Evolutionary conservation across 1,140 invertebrate species (phyloP).

Genomic region (Drosophila murphyi): DNA sequence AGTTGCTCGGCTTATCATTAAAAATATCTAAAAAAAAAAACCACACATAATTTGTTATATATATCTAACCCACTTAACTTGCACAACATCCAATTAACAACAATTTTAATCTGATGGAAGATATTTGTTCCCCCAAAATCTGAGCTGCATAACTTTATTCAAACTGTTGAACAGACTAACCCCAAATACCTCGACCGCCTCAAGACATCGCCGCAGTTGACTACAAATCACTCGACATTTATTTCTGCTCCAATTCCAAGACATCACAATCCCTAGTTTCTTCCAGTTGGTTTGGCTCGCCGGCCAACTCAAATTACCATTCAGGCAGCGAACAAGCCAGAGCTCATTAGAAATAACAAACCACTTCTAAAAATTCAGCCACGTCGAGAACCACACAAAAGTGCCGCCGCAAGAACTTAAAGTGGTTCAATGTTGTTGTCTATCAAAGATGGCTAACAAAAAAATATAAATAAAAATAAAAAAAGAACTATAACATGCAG

Average conservation of each 20-base stretch:
- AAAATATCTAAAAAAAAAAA: too few species aligned
- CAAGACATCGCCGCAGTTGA: constrained; percentile 4
- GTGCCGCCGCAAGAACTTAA: constrained; percentile 27
- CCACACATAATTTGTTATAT: too few species aligned
- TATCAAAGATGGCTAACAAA: constrained; percentile 14
- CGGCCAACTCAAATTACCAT: constrained; percentile 56
- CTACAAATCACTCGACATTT: constrained; percentile 19
- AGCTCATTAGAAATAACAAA: constrained; percentile 34
- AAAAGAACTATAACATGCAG: constrained; percentile 36
- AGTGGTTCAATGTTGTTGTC: constrained; percentile 45
- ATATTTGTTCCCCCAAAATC: not conserved
- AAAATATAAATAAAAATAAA: constrained; percentile 2
- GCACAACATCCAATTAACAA: too few species aligned
- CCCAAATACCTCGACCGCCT: not conserved
- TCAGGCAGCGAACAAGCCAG: constrained; percentile 42
- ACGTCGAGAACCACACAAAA: constrained; percentile 43
- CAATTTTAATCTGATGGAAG: not conserved
- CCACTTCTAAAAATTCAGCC: constrained; percentile 30
- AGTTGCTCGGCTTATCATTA: too few species aligned
- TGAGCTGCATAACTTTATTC: not conserved
- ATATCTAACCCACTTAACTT: too few species aligned
- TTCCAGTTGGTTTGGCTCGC: constrained; percentile 20
- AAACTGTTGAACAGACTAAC: not conserved
- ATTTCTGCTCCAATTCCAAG: constrained; percentile 54
- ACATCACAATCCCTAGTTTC: constrained; percentile 9